Percentiles rank a stretch among this genome's conserved stretches.
These are phyloP conservation scores for Macroglossus sobrinus DNA, from an alignment of 2,113 vertebrate species.

Conservation along the genomic window DNA sequence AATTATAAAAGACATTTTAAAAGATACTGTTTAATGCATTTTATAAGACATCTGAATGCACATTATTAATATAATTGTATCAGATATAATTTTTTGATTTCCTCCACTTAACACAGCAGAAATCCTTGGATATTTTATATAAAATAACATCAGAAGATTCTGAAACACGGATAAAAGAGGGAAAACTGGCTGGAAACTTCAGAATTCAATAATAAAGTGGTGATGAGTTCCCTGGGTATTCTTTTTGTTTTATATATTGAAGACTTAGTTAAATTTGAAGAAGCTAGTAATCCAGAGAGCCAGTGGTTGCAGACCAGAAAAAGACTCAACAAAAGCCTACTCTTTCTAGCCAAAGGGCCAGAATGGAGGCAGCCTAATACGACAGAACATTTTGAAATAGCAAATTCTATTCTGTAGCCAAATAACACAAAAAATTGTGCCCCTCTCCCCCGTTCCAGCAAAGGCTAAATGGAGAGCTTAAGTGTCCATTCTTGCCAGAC, in stretches of 20 bases:
- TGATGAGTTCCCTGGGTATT: neutral
- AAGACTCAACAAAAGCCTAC: neutral
- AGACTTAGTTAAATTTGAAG: neutral
- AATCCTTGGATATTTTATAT: neutral
- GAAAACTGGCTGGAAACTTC: neutral
- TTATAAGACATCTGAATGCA: neutral
- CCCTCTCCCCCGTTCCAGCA: neutral
- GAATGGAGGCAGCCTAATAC: neutral
- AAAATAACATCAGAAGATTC: neutral
- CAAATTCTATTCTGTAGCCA: neutral
- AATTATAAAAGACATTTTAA: neutral
- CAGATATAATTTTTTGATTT: neutral
- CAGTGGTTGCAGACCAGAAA: neutral
- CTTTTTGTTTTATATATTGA: neutral
- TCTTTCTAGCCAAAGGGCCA: neutral
- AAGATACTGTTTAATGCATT: neutral
- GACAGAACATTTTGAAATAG: neutral
- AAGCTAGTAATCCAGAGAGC: neutral
- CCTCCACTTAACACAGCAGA: neutral
- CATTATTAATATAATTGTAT: neutral
- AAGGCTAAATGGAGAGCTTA: neutral
- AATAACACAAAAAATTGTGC: neutral
- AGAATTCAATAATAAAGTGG: neutral
- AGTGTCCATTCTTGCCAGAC: neutral
- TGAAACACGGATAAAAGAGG: neutral